phyloP scores from a whole-genome alignment of 1,140 invertebrate genomes.

The Drosophila tropicalis region DNA sequence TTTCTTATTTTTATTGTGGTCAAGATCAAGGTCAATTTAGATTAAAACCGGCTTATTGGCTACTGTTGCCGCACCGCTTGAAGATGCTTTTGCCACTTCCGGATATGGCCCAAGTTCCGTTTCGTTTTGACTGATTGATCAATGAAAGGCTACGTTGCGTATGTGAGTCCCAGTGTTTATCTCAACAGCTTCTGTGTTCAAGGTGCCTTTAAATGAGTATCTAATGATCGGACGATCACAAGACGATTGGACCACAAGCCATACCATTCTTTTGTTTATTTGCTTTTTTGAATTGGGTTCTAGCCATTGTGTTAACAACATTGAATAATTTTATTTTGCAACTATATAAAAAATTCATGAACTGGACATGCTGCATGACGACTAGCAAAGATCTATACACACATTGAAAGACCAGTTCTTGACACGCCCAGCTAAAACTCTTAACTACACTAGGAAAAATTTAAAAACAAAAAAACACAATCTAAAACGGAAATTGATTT shows the following conservation, averaged over 20 bases:
- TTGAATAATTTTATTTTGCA: slow-evolving; percentile 27
- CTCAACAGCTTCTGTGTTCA: slow-evolving; percentile 41
- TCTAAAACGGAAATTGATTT: neutral
- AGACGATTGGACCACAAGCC: neutral
- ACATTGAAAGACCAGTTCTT: slow-evolving; percentile 39
- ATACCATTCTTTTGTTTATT: slow-evolving; percentile 4
- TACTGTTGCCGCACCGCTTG: slow-evolving; percentile 48
- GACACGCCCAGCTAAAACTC: slow-evolving; percentile 45
- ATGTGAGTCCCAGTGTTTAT: slow-evolving; percentile 34
- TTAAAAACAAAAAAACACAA: neutral
- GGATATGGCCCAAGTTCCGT: slow-evolving; percentile 40
- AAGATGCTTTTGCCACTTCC: slow-evolving; percentile 71
- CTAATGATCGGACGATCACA: slow-evolving; percentile 29
- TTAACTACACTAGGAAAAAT: neutral
- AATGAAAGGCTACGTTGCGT: slow-evolving; percentile 56
- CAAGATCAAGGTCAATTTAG: slow-evolving; percentile 69
- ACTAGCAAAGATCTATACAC: slow-evolving; percentile 14
- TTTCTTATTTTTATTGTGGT: slow-evolving; percentile 49
- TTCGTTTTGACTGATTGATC: slow-evolving; percentile 70
- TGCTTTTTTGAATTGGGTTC: neutral
- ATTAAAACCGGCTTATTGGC: slow-evolving; percentile 62
- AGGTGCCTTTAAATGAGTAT: slow-evolving; percentile 60
- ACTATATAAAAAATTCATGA: slow-evolving; percentile 49
- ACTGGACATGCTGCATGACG: slow-evolving; percentile 54
- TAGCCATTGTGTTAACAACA: neutral